A percentile compares a stretch with the other conserved stretches of the same genome.
Conservation (phyloP, 2,113 vertebrate genomes). For the Syngnathoides biaculeatus region DNA sequence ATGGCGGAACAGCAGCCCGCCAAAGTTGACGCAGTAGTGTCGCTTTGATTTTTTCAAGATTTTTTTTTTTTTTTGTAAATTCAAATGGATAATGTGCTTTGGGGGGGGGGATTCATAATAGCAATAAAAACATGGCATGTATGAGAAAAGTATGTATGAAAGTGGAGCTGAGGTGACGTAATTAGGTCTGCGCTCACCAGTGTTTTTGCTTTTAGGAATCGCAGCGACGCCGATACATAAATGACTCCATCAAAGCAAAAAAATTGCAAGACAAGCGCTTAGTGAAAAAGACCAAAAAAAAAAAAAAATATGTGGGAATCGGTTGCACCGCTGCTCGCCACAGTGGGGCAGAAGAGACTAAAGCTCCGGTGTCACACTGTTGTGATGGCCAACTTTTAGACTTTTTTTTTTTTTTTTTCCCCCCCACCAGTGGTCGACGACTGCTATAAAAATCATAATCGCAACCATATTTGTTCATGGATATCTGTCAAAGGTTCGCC, state of each 20-base stretch:
- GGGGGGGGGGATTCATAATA: no score
- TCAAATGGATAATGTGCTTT: no score
- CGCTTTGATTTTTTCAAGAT: no score
- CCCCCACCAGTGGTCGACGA: not conserved
- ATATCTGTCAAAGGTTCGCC: not conserved
- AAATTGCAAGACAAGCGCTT: not conserved
- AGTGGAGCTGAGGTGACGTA: no score
- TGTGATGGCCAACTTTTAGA: no score
- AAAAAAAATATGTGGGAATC: conserved; percentile 19
- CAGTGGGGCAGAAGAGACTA: conserved; percentile 56
- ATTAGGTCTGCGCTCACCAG: not conserved
- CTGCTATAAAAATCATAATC: not conserved
- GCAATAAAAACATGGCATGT: no score
- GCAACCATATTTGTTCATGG: not conserved
- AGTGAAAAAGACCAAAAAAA: not conserved
- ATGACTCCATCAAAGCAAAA: not conserved
- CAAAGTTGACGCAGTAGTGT: no score
- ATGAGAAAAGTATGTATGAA: no score
- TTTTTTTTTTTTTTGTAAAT: no score
- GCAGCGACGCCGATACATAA: not conserved
- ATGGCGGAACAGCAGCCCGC: no score
- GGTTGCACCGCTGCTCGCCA: conserved; percentile 25
- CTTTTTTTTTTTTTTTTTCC: no score
- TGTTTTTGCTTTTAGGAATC: not conserved
- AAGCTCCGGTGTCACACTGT: not conserved